phyloP scores from a whole-genome alignment of 2,113 vertebrate species.

The Anhinga anhinga region DNA sequence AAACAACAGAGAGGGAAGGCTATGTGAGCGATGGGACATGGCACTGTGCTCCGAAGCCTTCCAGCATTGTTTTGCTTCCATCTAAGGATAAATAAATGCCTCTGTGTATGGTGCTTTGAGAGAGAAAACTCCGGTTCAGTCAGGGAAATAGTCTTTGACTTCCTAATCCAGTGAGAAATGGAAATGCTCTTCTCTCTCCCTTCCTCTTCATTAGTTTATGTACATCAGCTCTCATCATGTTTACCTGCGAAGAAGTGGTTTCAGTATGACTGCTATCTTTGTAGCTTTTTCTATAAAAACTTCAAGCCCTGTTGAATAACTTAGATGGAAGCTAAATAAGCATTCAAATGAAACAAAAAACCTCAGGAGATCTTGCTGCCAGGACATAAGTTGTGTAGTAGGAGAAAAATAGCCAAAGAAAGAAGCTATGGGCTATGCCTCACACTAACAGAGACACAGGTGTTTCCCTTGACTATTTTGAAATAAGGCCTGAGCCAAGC shows the following conservation, averaged over 20 bases:
- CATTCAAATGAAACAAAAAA: constrained; percentile 33
- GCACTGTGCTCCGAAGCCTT: neutral
- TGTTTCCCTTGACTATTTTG: constrained; percentile 39
- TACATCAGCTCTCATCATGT: constrained; percentile 6
- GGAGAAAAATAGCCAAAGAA: constrained; percentile 21
- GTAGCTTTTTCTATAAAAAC: constrained; percentile 15
- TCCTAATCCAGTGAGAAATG: constrained; percentile 11
- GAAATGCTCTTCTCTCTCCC: constrained; percentile 4
- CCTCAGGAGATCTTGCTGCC: neutral
- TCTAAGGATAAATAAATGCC: neutral
- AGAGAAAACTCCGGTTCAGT: neutral
- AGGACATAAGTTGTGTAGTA: constrained; percentile 17
- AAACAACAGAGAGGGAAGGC: neutral
- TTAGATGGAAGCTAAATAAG: constrained; percentile 25
- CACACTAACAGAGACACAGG: neutral
- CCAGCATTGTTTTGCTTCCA: neutral
- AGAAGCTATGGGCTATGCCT: constrained; percentile 1
- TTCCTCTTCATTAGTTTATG: constrained; percentile 28
- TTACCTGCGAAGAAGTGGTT: constrained; percentile 7
- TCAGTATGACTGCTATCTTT: constrained; percentile 22
- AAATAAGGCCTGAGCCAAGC: constrained; percentile 1
- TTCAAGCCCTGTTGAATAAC: neutral
- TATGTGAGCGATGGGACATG: neutral
- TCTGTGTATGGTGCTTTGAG: neutral
- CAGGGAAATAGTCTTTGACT: constrained; percentile 17